Evolutionary conservation across 1,140 invertebrate genomes (phyloP), one percentile per base, ranked within the genome.

Genomic region (Solenopsis invicta): DNA sequence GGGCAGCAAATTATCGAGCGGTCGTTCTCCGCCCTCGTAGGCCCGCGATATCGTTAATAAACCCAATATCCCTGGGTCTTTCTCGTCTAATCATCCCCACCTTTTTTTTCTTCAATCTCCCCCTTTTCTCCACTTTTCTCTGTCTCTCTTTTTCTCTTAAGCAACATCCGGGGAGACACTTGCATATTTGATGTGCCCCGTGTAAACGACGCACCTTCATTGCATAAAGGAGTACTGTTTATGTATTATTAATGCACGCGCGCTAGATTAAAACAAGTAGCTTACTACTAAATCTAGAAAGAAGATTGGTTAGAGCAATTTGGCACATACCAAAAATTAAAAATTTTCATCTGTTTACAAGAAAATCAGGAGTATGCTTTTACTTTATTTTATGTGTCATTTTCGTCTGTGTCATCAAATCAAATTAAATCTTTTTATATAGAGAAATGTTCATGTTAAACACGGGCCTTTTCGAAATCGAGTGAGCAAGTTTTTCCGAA

Each of bases 1-100:
- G 90, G 87, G 87, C 85, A 91, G 80, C 90, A 91, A 94, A 94
- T 94, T 94, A 94, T 94, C 93, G 92, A 92, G 91, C 90, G 91
- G 93, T 92, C 92, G 93, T 94, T 89, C 92, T 88, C 89, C 90
- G 93, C 92, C 92, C 91, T 90, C 76, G 69, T 87, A 71, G 90
- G 90, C 90, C 90, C 92, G 93, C 93, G 94, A 94, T 95, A 95
- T 95, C 94, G 94, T 95, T 95, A 95, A 95, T 95, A 95, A 95
- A 95, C 91, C 91, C 94, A 90, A 92, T 89, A 91, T 93, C 87
- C 91, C 81, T 87, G 89, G 91, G 87, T 91, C 92, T 93, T 92
- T 94, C 93, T 91, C 92, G 91, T 94, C 94, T 94, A 95, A 94
- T 95, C 94, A 94, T 92, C 29, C 91, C 89, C 90, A 90, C 91